Evolutionary conservation across 2,888 invertebrate genomes (phyloP), one percentile per base, ranked within the genome.

Genomic region (Dryococelus australis): DNA sequence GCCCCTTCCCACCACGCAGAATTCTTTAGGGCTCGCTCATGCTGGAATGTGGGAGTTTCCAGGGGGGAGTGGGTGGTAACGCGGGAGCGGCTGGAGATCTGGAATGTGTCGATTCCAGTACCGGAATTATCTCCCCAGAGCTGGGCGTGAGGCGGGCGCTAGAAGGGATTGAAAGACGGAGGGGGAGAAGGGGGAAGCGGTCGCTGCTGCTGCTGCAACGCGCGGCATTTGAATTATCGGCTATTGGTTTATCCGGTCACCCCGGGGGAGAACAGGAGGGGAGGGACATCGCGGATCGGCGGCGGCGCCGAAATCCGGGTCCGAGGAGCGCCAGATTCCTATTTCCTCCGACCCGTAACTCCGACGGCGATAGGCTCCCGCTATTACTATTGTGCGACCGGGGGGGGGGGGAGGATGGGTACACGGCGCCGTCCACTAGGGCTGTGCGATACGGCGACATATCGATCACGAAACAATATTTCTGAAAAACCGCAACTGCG

Each of bases 41-140:
- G 24, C n/a, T 20, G n/a, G 65, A n/a, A n/a, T 20, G 65, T 65
- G 20, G 20, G 6, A 6, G 20, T 65, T 12, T 5, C 8, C 4
- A 16, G 10, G 65, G 65, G 16, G 20, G 65, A 16, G 65, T 5
- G 65, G 65, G 65, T 5, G 65, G 20, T 5, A 5, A 5, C 65
- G 65, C 65, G 65, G 65, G 65, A 65, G 65, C 65, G 65, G 65
- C 65, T 65, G 65, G 65, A 65, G 65, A 65, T 65, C 65, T 65
- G 65, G 65, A 65, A 65, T 65, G 65, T 65, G 65, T 65, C 65
- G 65, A 65, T 65, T 65, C 65, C 65, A 65, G 65, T 8, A 65
- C 65, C 16, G 65, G 65, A 65, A 65, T 65, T 12, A 13, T 20
- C 20, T 20, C 65, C 24, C 65, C 20, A 5, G n/a, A n/a, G n/a